A percentile compares a stretch with the other conserved stretches of the same genome.
Conservation (phyloP, 2,888 invertebrate genomes). For the Pimpla rufipes region DNA sequence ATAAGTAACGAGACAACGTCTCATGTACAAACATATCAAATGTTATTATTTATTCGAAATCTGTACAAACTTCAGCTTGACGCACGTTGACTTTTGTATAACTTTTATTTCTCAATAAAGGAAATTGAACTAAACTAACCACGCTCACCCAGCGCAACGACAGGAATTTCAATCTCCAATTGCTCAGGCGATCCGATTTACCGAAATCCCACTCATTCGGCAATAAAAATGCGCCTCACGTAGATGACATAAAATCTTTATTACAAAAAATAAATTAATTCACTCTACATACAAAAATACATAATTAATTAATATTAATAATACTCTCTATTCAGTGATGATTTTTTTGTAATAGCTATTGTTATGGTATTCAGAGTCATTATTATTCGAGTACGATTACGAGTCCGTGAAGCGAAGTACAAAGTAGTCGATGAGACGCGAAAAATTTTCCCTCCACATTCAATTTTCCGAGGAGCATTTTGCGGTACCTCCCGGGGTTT, state of each 20-base stretch:
- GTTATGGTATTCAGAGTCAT: constrained; percentile 64
- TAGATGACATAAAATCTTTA: constrained; percentile 76
- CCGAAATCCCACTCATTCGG: not conserved
- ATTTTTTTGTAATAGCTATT: constrained; percentile 71
- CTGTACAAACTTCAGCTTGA: not conserved
- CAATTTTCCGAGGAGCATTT: constrained; percentile 28
- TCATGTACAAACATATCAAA: constrained; percentile 17
- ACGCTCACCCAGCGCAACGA: not conserved
- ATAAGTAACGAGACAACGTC: not conserved
- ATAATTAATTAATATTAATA: constrained; percentile 82
- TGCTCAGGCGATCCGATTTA: not conserved
- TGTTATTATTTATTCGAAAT: not conserved
- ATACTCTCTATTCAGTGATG: constrained; percentile 82
- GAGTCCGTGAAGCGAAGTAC: constrained; percentile 60
- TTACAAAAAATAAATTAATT: constrained; percentile 84
- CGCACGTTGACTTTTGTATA: not conserved
- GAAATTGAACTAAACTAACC: no score
- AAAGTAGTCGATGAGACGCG: constrained; percentile 45
- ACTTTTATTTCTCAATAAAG: not conserved
- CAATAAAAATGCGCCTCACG: constrained; percentile 34
- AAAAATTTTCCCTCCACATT: constrained; percentile 38
- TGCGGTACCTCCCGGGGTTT: constrained; percentile 27
- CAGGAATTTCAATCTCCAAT: not conserved
- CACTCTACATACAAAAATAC: constrained; percentile 83
- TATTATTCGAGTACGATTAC: constrained; percentile 63